Evolutionary conservation across 2,888 invertebrate genomes (phyloP), one percentile per base, ranked within the genome.

Genomic region (Asteroscopus sphinx): DNA sequence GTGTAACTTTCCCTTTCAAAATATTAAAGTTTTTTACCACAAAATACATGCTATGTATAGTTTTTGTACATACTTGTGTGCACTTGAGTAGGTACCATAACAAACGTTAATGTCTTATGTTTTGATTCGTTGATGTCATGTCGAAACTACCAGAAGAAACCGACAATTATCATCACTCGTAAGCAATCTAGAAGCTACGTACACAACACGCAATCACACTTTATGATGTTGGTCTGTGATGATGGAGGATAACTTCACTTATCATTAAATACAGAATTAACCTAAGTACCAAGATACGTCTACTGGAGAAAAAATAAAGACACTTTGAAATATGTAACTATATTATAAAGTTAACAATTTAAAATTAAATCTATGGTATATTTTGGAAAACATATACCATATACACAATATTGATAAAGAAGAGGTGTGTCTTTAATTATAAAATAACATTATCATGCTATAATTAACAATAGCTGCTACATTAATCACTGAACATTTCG

Each of bases 81-180:
- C 5, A 21, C 3, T 21, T 21, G 21, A 6, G 21, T 21, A 21
- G 2, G 4, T 25, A 13, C 3, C 12, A 11, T 41, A 26, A 41
- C 12, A 40, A 15, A n/a, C 17, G 15, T 0, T 16, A 3, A 12
- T 36, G 3, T 15, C n/a, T 26, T 7, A 2, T 16, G 26, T 26
- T n/a, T 26, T 36, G 37, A 28, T 9, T 37, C 26, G 28, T 28
- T n/a, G 15, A 46, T 46, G 46, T 46, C 11, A 4, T 25, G 21
- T 13, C 11, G n/a, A 35, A 17, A 41, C 26, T 21, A 13, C 26
- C n/a, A 53, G 13, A 35, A 4, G 17, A 45, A 44, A 5, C 36
- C 6, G 35, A 30, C 52, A 59, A 4, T 44, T 11, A 25, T 32
- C 35, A 26, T 33, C 21, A 16, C 12, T 28, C 46, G 46, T n/a